Percentiles rank a stretch among this genome's conserved stretches.
These are phyloP conservation scores for Asteroscopus sphinx DNA, from an alignment of 2,888 invertebrate species.

Conservation along the genomic window DNA sequence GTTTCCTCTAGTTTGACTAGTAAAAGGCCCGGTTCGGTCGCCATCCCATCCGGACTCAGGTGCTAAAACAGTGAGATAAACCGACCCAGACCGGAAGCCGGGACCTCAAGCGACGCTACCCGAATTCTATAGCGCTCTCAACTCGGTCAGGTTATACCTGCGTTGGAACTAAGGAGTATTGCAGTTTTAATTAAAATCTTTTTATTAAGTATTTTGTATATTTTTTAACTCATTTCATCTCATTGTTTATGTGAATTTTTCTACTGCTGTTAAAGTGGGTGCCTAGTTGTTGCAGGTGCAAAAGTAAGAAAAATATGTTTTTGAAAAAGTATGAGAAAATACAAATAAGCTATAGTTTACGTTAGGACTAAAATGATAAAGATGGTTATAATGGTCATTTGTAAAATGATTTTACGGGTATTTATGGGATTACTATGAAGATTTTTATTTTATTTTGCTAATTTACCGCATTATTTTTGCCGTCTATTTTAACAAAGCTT, in stretches of 20 bases:
- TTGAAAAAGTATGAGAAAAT: constrained; percentile 15
- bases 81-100: constrained; percentile 57
- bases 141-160: constrained; percentile 32
- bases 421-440: no score
- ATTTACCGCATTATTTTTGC: no score
- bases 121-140: constrained; percentile 41
- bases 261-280: constrained; percentile 18
- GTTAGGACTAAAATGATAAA: no score
- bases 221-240: constrained; percentile 47
- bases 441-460: no score
- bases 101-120: constrained; percentile 32
- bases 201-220: constrained; percentile 50
- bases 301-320: constrained; percentile 8
- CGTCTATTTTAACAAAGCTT: no score
- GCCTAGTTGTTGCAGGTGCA: constrained; percentile 21
- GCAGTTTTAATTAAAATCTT: constrained; percentile 53
- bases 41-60: constrained; percentile 67
- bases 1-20: constrained; percentile 60
- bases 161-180: constrained; percentile 46
- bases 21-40: constrained; percentile 45
- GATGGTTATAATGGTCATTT: no score
- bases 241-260: constrained; percentile 49
- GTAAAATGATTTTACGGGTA: no score
- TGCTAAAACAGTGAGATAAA: constrained; percentile 72
- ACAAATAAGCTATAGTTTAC: no score